phyloP scores from a whole-genome alignment of 2,113 vertebrate species.

The Hemibates koningsi region DNA sequence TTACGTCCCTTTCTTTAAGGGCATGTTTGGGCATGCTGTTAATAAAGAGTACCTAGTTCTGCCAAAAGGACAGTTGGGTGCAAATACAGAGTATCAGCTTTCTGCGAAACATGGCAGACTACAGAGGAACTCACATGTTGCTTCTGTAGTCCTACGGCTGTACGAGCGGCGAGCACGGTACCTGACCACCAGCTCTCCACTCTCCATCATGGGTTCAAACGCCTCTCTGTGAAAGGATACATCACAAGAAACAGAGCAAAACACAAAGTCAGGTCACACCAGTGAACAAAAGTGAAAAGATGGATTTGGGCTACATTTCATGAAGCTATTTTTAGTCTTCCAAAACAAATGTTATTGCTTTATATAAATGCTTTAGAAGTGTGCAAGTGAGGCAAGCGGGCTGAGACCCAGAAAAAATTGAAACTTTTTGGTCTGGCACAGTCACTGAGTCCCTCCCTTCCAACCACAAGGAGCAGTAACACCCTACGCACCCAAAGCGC shows the following conservation, averaged over 20 bases:
- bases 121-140: constrained; percentile 76
- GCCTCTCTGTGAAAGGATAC: constrained; percentile 72
- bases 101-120: not conserved
- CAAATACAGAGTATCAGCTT: not conserved
- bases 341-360: not conserved
- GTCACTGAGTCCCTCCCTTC: not conserved
- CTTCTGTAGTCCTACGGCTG: constrained; percentile 84
- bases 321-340: not conserved
- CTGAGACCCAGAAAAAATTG: not conserved
- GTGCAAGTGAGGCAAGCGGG: not conserved
- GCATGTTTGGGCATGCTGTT: constrained; percentile 10
- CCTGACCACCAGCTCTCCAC: constrained; percentile 85
- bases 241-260: not conserved
- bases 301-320: not conserved
- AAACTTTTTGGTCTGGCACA: constrained; percentile 24
- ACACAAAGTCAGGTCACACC: not conserved
- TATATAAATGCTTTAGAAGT: not conserved
- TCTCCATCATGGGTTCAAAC: constrained; percentile 85
- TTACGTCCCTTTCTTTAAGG: not conserved
- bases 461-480: not conserved
- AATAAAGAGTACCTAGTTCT: not conserved
- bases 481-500: constrained; percentile 78
- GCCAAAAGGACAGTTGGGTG: not conserved
- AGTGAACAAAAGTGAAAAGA: constrained; percentile 7
- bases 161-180: constrained; percentile 85